Evolutionary conservation across 2,888 invertebrate genomes (phyloP).

Genomic region (Zootermopsis nevadensis): DNA sequence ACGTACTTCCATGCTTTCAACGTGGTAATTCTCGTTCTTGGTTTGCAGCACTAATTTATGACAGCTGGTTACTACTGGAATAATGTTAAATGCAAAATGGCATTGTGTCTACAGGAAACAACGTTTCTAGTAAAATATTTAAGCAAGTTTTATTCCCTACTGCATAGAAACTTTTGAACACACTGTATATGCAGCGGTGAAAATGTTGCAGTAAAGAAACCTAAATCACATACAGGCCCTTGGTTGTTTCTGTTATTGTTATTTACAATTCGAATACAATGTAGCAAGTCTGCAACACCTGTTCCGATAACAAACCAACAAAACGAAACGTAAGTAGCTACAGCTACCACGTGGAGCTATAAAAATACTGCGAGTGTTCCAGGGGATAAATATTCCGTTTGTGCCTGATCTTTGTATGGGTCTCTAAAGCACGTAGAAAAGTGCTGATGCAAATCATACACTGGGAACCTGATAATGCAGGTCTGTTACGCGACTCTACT

Average conservation of each 20-base stretch:
- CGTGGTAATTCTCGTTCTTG: no score
- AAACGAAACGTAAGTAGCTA: constrained; percentile 16
- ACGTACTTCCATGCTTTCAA: no score
- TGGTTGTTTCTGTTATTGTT: neutral
- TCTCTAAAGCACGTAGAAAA: neutral
- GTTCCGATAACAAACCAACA: constrained; percentile 24
- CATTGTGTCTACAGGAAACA: no score
- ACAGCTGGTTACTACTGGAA: no score
- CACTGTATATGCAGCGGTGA: neutral
- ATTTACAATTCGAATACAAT: constrained; percentile 16
- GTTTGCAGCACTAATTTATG: no score
- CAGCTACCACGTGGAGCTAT: neutral
- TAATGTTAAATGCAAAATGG: no score
- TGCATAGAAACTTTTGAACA: no score
- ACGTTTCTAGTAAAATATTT: no score
- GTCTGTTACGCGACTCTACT: constrained; percentile 11
- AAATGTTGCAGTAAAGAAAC: no score
- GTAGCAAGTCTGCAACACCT: constrained; percentile 23
- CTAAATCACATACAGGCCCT: neutral
- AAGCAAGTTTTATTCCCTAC: no score
- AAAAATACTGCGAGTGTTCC: neutral
- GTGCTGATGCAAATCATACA: neutral
- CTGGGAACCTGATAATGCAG: neutral
- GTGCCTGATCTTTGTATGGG: constrained; percentile 17
- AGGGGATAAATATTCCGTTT: neutral